phyloP scores from a whole-genome alignment of 1,140 invertebrate genomes.

The Conopomorpha cramerella region DNA sequence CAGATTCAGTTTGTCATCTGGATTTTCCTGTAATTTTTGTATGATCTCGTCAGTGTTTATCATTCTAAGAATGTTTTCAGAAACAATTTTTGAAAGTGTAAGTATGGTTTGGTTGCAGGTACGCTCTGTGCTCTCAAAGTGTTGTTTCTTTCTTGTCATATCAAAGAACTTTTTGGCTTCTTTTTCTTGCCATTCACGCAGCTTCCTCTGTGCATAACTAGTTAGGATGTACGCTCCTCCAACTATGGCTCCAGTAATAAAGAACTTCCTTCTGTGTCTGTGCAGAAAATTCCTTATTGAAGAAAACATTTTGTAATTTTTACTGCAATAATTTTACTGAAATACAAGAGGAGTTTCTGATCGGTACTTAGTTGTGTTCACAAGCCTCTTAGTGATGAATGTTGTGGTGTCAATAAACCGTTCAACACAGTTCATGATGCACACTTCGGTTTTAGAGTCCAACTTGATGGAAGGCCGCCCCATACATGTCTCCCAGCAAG shows the following conservation, averaged over 20 bases:
- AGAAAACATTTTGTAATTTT: conserved; percentile 66
- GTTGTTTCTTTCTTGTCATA: conserved; percentile 76
- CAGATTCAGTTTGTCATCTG: conserved; percentile 75
- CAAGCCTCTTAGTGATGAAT: conserved; percentile 66
- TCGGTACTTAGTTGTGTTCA: conserved; percentile 45
- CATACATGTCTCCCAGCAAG: conserved; percentile 77
- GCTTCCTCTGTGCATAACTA: conserved; percentile 74
- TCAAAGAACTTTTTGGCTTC: conserved; percentile 80
- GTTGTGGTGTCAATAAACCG: conserved; percentile 75
- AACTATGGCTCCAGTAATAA: conserved; percentile 76
- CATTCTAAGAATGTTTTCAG: conserved; percentile 67
- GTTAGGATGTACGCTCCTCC: conserved; percentile 70
- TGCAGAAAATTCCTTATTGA: conserved; percentile 75
- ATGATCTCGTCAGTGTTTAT: conserved; percentile 78
- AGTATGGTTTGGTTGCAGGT: conserved; percentile 86
- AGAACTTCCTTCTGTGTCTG: conserved; percentile 78
- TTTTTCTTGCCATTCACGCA: conserved; percentile 82
- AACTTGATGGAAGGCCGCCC: conserved; percentile 67
- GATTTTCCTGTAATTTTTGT: conserved; percentile 69
- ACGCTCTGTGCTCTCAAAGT: conserved; percentile 87
- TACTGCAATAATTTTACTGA: conserved; percentile 19
- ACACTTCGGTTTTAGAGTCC: conserved; percentile 68
- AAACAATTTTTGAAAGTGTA: conserved; percentile 71
- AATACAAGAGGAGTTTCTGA: conserved; percentile 40
- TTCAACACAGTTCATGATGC: conserved; percentile 76